Percentiles rank a stretch among this genome's conserved stretches.
These are phyloP conservation scores for Phragmatobia fuliginosa DNA, from an alignment of 2,888 invertebrate genomes.

Conservation along the genomic window DNA sequence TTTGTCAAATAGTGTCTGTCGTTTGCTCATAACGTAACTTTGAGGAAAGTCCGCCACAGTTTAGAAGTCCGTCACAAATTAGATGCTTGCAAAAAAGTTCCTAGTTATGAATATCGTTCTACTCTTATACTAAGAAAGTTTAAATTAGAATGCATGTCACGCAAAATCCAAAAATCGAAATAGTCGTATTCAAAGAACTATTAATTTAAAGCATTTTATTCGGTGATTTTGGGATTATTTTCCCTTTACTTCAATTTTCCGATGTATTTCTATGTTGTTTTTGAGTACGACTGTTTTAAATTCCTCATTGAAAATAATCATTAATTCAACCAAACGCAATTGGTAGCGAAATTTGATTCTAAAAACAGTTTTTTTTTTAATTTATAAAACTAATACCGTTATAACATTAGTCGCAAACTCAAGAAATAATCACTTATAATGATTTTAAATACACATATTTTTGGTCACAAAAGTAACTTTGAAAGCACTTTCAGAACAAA, in stretches of 20 bases:
- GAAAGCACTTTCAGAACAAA: neutral
- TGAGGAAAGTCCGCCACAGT: neutral
- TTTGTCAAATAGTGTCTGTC: too few species aligned
- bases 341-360: slow-evolving; percentile 80
- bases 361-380: slow-evolving; percentile 19
- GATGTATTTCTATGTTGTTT: slow-evolving; percentile 7
- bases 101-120: slow-evolving; percentile 2
- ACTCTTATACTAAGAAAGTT: neutral
- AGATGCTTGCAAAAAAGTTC: neutral
- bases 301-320: slow-evolving; percentile 37
- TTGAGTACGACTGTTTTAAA: slow-evolving; percentile 29
- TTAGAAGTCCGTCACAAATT: neutral
- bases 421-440: neutral
- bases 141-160: slow-evolving; percentile 2
- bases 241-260: neutral
- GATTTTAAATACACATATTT: neutral
- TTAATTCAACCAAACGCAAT: slow-evolving; percentile 57
- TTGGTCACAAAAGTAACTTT: neutral
- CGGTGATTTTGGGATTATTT: neutral
- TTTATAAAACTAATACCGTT: slow-evolving; percentile 22
- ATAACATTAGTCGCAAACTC: slow-evolving; percentile 19
- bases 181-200: neutral
- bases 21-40: too few species aligned
- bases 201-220: neutral
- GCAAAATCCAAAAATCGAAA: slow-evolving; percentile 2